Evolutionary conservation across 2,888 invertebrate genomes (phyloP).

Genomic region (Saturnia pavonia): DNA sequence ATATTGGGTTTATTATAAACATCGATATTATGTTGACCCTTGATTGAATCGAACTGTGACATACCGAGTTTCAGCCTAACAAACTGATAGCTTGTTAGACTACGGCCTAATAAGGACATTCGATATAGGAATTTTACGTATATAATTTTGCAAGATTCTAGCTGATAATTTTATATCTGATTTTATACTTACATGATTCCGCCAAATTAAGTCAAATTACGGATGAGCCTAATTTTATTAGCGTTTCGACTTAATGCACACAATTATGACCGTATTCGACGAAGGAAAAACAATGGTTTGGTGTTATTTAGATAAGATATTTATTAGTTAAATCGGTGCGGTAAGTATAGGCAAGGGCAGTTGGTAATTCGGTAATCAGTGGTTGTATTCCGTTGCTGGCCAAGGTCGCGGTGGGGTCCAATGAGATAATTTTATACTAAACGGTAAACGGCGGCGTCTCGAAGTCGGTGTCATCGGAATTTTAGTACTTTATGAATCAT

Average conservation of each 20-base stretch:
- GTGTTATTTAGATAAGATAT: conserved; percentile 80
- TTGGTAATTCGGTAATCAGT: conserved; percentile 79
- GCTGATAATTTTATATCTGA: conserved; percentile 60
- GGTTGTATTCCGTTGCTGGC: conserved; percentile 64
- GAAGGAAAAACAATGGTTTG: conserved; percentile 70
- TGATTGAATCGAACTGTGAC: too few relatives aligned
- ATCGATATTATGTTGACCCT: too few relatives aligned
- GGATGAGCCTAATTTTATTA: conserved; percentile 76
- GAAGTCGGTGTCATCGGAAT: conserved; percentile 9
- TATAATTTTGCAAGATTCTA: conserved; percentile 50
- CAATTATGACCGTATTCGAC: conserved; percentile 64
- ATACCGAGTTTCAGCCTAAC: not conserved
- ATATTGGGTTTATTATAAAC: too few relatives aligned
- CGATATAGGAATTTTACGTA: conserved; percentile 35
- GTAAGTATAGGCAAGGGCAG: conserved; percentile 74
- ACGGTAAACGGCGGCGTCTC: conserved; percentile 24
- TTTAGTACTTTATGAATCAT: conserved; percentile 7
- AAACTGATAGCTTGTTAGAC: not conserved
- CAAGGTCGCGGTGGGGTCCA: conserved; percentile 67
- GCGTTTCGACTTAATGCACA: conserved; percentile 72
- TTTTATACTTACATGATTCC: conserved; percentile 61
- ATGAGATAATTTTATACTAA: conserved; percentile 62
- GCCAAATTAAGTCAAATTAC: conserved; percentile 75
- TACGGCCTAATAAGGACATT: conserved; percentile 32
- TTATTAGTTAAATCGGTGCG: conserved; percentile 79